These are phyloP conservation scores for Meloidogyne chitwoodi DNA, from an alignment of 1,140 invertebrate genomes.

Conservation along the genomic window DNA sequence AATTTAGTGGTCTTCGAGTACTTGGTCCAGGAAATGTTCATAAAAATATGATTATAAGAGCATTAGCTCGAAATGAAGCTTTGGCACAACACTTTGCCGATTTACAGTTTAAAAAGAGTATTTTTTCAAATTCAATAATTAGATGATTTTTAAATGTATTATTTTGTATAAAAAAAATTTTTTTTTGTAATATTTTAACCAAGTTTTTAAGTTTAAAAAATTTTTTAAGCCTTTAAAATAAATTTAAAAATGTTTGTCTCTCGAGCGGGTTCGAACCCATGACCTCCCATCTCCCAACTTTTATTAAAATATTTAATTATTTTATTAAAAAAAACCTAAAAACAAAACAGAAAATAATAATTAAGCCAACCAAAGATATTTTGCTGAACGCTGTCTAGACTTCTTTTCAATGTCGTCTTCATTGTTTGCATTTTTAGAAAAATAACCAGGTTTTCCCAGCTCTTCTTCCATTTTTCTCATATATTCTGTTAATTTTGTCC, in stretches of 20 bases:
- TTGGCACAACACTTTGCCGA: slow-evolving; percentile 20
- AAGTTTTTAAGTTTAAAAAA: too few species aligned
- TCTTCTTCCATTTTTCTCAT: slow-evolving; percentile 17
- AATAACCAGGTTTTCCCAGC: not conserved
- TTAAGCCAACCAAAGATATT: slow-evolving; percentile 23
- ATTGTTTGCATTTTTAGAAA: not conserved
- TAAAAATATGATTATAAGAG: slow-evolving; percentile 17
- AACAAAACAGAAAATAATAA: not conserved
- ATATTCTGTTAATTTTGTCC: slow-evolving; percentile 35
- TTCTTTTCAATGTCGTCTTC: not conserved
- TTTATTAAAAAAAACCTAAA: not conserved
- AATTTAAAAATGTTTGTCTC: too few species aligned
- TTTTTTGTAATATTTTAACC: not conserved
- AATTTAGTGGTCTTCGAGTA: slow-evolving; percentile 23
- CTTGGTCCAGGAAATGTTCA: slow-evolving; percentile 27
- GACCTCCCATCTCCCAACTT: too few species aligned
- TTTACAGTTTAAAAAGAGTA: slow-evolving; percentile 1
- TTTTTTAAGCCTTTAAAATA: too few species aligned
- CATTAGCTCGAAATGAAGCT: slow-evolving; percentile 13
- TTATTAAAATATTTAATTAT: too few species aligned
- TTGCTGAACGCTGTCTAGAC: slow-evolving; percentile 11
- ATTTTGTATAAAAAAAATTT: not conserved
- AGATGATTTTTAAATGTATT: not conserved
- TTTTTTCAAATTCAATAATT: slow-evolving; percentile 10
- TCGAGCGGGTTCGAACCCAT: too few species aligned